phyloP scores from a whole-genome alignment of 2,797 vertebrate species.

The Tangara arthus region DNA sequence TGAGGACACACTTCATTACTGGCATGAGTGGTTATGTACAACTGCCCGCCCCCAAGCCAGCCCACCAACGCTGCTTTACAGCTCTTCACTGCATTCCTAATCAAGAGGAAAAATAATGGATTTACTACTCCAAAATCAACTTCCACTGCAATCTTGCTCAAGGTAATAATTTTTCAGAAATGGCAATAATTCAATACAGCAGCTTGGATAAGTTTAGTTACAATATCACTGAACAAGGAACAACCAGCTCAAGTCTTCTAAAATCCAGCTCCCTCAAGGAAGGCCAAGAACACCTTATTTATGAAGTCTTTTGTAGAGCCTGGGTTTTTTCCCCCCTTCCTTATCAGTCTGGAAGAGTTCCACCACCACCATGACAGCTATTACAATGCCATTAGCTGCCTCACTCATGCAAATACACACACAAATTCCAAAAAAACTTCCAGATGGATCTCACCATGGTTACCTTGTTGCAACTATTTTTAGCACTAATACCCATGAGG shows the following conservation, averaged over 20 bases:
- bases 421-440: background rate
- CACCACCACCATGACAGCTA: background rate
- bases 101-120: background rate
- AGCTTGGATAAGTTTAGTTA: background rate
- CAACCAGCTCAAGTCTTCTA: background rate
- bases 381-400: background rate
- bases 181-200: background rate
- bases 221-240: background rate
- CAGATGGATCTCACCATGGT: background rate
- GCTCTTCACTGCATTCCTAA: background rate
- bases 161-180: background rate
- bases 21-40: background rate
- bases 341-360: background rate
- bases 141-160: background rate
- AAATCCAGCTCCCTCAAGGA: background rate
- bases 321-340: accelerated
- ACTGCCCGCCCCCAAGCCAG: background rate
- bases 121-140: background rate
- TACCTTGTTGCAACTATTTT: background rate
- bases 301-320: background rate
- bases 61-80: background rate
- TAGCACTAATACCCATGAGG: background rate
- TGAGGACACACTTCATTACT: background rate
- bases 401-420: background rate
- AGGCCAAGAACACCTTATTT: background rate